Evolutionary conservation across 1,140 invertebrate species (phyloP).

Genomic region (Diuraphis noxia): DNA sequence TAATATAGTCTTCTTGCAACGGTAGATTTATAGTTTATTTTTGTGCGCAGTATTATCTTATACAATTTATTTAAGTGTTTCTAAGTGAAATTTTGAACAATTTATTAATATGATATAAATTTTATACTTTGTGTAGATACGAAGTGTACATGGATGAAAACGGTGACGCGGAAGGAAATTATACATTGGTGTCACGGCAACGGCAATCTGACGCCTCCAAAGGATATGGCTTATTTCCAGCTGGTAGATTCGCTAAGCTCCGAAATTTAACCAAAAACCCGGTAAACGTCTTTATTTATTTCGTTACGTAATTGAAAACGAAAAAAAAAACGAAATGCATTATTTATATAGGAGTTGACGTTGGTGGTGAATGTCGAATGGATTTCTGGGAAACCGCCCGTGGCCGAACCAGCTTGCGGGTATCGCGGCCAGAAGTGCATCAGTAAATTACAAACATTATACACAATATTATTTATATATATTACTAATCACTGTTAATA

Average conservation of each 20-base stretch:
- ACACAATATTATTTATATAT: neutral
- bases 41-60: neutral
- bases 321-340: neutral
- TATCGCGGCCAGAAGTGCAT: constrained; percentile 89
- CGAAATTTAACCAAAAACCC: constrained; percentile 63
- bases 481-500: neutral
- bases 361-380: constrained; percentile 68
- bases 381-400: constrained; percentile 72
- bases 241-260: constrained; percentile 68
- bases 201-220: constrained; percentile 59
- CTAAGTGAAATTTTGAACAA: neutral
- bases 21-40: neutral
- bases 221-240: constrained; percentile 76
- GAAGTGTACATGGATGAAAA: constrained; percentile 91
- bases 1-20: neutral
- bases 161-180: constrained; percentile 95
- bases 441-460: constrained; percentile 66
- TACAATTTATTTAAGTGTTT: constrained; percentile 5
- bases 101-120: neutral
- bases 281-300: constrained; percentile 62
- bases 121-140: constrained; percentile 68
- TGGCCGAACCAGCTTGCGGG: constrained; percentile 92
- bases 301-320: neutral
- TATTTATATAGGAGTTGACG: constrained; percentile 40
- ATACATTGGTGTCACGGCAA: constrained; percentile 80